Conservation (phyloP, 2,888 invertebrate species). For the Tetheella fluctuosa region DNA sequence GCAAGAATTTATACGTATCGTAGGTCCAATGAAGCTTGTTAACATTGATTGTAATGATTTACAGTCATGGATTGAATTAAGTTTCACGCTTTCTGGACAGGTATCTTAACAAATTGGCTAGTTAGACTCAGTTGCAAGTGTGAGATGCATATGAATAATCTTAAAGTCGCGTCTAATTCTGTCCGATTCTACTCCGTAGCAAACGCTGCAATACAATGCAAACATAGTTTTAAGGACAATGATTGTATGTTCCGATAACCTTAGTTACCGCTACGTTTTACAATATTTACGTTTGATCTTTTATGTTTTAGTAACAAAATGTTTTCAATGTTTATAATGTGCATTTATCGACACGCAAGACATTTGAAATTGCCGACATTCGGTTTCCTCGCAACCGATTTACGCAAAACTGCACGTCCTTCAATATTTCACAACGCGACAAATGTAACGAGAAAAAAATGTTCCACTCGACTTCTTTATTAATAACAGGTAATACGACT, state of each 20-base stretch:
- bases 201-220: constrained; percentile 10
- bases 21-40: background rate
- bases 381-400: constrained; percentile 51
- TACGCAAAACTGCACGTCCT: constrained; percentile 55
- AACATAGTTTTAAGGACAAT: background rate
- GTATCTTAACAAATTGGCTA: constrained; percentile 47
- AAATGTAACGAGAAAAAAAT: constrained; percentile 31
- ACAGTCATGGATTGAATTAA: constrained; percentile 25
- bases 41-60: constrained; percentile 21
- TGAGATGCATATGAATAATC: constrained; percentile 15
- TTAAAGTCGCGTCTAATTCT: background rate
- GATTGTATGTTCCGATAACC: background rate
- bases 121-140: constrained; percentile 13
- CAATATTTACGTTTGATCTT: background rate
- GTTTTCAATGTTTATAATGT: background rate
- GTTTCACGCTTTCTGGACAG: constrained; percentile 69
- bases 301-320: background rate
- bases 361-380: constrained; percentile 46
- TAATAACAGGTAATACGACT: background rate
- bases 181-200: background rate
- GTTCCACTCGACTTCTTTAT: constrained; percentile 23
- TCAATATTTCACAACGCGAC: constrained; percentile 41
- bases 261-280: background rate
- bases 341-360: constrained; percentile 44
- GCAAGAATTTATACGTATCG: background rate